Conservation (phyloP, 2,888 invertebrate species). For the Agonum fuliginosum region DNA sequence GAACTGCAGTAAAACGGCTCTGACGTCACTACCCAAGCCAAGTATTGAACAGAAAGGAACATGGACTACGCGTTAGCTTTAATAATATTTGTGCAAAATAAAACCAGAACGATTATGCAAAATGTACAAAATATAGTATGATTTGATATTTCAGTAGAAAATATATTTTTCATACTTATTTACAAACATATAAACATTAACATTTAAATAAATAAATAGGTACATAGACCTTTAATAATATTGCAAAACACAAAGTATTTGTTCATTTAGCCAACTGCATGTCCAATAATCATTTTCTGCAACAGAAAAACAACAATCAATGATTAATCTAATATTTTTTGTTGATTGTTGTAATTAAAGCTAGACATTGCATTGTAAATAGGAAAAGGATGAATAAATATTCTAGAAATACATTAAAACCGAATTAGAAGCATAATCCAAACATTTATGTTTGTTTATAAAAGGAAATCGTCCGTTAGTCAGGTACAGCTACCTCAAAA, state of each 20-base stretch:
- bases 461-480: conserved; percentile 11
- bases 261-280: conserved; percentile 67
- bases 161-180: neutral
- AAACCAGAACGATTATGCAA: no score
- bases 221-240: no score
- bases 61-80: neutral
- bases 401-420: neutral
- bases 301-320: conserved; percentile 67
- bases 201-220: neutral
- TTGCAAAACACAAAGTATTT: neutral
- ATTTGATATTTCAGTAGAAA: neutral
- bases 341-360: neutral
- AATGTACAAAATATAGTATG: no score
- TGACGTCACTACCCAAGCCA: conserved; percentile 36
- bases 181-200: neutral
- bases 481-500: conserved; percentile 25
- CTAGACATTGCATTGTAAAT: neutral
- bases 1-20: conserved; percentile 4
- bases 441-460: neutral
- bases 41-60: conserved; percentile 22
- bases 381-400: neutral
- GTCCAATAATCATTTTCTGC: conserved; percentile 76
- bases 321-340: neutral
- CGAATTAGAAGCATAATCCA: neutral
- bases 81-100: neutral